These are phyloP conservation scores for Frankliniella intonsa DNA, from an alignment of 2,888 invertebrate genomes.

Conservation along the genomic window DNA sequence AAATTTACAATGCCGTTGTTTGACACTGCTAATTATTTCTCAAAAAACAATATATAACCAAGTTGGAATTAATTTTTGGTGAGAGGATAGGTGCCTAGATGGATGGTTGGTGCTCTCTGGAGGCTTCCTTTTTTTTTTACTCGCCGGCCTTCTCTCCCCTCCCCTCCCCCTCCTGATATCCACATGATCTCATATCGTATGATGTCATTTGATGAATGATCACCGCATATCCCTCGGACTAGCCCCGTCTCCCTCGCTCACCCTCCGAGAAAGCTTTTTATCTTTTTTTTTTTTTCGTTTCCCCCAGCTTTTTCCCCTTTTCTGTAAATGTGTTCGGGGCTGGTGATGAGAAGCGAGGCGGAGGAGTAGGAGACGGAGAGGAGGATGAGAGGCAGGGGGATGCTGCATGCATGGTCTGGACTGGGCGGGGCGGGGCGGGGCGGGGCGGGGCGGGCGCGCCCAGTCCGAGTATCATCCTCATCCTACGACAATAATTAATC, in stretches of 20 bases:
- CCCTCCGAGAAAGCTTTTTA: constrained; percentile 26
- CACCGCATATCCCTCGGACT: constrained; percentile 21
- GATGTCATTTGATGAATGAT: constrained; percentile 27
- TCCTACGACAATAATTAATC: no score
- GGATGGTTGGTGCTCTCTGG: no score
- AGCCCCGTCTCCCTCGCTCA: constrained; percentile 7
- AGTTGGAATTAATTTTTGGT: no score
- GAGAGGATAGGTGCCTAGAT: no score
- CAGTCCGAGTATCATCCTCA: neutral
- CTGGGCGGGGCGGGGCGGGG: neutral
- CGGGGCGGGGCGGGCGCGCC: neutral
- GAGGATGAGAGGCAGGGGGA: no score
- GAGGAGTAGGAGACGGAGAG: no score
- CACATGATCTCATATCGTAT: constrained; percentile 25
- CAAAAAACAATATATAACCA: no score
- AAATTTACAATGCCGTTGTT: no score
- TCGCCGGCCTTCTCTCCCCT: neutral
- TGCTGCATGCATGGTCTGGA: no score
- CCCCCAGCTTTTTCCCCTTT: constrained; percentile 18
- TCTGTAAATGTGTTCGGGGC: constrained; percentile 21
- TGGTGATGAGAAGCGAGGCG: constrained; percentile 1
- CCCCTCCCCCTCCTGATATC: neutral
- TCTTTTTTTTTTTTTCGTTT: neutral
- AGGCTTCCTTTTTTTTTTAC: neutral
- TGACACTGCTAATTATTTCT: no score